A percentile compares a stretch with the other conserved stretches of the same genome.
phyloP scores from a whole-genome alignment of 1,140 invertebrate species.

The Heterodera schachtii region DNA sequence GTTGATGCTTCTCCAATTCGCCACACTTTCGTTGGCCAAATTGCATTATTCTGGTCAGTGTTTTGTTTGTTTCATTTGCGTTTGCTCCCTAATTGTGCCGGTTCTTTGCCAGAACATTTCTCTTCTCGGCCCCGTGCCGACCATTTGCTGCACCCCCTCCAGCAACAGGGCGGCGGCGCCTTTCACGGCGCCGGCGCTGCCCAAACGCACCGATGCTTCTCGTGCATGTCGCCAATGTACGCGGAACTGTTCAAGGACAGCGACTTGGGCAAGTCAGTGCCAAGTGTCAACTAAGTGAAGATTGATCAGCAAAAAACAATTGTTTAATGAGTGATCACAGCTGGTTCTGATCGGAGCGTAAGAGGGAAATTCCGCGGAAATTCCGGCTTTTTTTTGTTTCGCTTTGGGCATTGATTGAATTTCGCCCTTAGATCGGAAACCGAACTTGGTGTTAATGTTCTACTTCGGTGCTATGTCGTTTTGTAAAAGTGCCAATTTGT shows the following conservation, averaged over 20 bases:
- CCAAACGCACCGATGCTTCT: slow-evolving; percentile 42
- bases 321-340: too few relatives aligned
- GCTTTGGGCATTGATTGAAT: too few relatives aligned
- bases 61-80: neutral
- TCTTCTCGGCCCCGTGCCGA: neutral
- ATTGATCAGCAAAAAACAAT: too few relatives aligned
- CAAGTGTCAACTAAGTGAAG: neutral
- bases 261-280: slow-evolving; percentile 46
- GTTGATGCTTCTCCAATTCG: neutral
- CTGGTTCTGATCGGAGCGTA: too few relatives aligned
- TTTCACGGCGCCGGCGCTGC: slow-evolving; percentile 10
- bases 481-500: too few relatives aligned
- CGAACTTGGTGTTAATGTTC: too few relatives aligned
- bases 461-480: too few relatives aligned
- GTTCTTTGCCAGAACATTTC: neutral
- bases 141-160: neutral
- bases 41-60: neutral
- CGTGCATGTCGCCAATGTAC: slow-evolving; percentile 50
- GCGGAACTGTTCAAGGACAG: slow-evolving; percentile 45
- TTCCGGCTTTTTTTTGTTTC: too few relatives aligned
- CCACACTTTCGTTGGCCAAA: neutral
- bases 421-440: too few relatives aligned
- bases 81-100: neutral
- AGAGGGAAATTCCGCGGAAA: too few relatives aligned
- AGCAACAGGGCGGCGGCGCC: slow-evolving; percentile 26